Evolutionary conservation across 2,113 vertebrate genomes (phyloP).

Genomic region (Columba janthina): DNA sequence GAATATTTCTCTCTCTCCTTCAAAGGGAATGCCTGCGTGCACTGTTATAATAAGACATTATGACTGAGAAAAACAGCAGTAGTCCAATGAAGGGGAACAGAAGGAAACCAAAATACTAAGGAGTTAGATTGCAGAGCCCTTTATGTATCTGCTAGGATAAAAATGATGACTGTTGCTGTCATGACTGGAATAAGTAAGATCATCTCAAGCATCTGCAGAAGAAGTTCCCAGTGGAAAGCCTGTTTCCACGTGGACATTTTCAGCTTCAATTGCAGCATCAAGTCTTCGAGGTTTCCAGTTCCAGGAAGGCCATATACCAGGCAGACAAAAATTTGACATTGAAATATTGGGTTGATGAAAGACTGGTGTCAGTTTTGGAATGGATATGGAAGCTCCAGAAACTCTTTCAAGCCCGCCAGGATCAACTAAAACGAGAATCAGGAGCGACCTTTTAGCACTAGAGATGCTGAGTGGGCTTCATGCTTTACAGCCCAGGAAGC

Average conservation of each 20-base stretch:
- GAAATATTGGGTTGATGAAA: background rate
- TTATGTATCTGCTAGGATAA: background rate
- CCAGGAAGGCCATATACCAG: background rate
- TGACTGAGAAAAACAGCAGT: background rate
- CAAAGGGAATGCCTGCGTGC: background rate
- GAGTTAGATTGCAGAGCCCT: background rate
- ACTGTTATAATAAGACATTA: background rate
- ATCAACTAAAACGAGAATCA: background rate
- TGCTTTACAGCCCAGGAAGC: background rate
- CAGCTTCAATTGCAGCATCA: background rate
- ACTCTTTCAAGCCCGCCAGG: background rate
- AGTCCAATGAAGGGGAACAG: background rate
- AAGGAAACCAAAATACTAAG: background rate
- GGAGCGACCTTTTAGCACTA: background rate
- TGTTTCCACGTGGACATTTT: background rate
- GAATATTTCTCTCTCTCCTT: background rate
- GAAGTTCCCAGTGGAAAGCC: background rate
- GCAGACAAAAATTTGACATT: background rate
- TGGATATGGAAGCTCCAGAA: background rate
- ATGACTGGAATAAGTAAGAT: background rate
- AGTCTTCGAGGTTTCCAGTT: background rate
- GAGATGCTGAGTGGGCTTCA: background rate
- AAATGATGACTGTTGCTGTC: rapidly evolving
- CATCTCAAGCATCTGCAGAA: background rate
- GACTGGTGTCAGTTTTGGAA: background rate